Evolutionary conservation across 1,140 invertebrate species (phyloP).

Genomic region (Cotesia typhae): DNA sequence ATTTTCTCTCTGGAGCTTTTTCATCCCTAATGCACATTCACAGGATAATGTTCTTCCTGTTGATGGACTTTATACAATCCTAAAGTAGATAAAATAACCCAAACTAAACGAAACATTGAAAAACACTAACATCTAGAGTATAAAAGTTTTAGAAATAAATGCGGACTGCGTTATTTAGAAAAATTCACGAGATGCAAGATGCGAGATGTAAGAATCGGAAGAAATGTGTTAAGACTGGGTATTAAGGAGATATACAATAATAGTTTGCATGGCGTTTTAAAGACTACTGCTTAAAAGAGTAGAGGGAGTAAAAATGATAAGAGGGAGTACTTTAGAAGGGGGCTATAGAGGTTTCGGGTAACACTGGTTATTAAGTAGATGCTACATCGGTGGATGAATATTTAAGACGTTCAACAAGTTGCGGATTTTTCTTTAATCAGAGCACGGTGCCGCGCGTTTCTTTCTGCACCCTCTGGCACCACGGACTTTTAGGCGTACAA

Average conservation of each 20-base stretch:
- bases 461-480: conserved; percentile 21
- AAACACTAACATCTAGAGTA: background rate
- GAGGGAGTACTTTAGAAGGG: conserved; percentile 33
- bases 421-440: conserved; percentile 66
- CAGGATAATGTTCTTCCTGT: conserved; percentile 19
- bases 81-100: too few species aligned
- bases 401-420: conserved; percentile 67
- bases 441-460: conserved; percentile 19
- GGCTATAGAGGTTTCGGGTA: conserved; percentile 38
- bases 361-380: conserved; percentile 63
- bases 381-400: conserved; percentile 64
- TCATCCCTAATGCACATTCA: conserved; percentile 23
- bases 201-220: background rate
- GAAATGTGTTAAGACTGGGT: conserved; percentile 35
- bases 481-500: background rate
- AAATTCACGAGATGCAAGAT: too few species aligned
- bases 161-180: too few species aligned
- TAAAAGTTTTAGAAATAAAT: background rate
- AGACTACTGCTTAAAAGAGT: background rate
- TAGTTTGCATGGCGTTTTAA: conserved; percentile 6
- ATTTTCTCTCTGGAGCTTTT: background rate
- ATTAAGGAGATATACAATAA: conserved; percentile 45
- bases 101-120: too few species aligned
- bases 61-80: background rate
- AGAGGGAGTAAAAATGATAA: conserved; percentile 4